phyloP scores from a whole-genome alignment of 2,888 invertebrate genomes.

The Dyspetes luteomarginatus region DNA sequence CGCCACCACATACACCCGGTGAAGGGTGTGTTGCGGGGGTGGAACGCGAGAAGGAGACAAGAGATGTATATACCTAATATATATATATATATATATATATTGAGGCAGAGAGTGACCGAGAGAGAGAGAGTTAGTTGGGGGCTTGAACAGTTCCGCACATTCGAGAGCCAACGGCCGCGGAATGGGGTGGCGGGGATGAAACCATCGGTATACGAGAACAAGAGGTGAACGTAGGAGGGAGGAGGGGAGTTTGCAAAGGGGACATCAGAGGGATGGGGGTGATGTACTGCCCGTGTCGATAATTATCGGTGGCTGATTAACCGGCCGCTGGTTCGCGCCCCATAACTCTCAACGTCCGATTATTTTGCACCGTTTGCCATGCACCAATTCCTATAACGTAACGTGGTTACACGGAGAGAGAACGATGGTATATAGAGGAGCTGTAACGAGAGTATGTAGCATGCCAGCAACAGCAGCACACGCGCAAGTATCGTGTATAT shows the following conservation, averaged over 20 bases:
- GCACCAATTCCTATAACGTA: constrained; percentile 80
- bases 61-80: constrained; percentile 8
- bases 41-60: constrained; percentile 43
- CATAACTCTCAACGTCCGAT: constrained; percentile 83
- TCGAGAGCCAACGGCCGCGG: constrained; percentile 49
- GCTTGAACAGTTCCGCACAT: constrained; percentile 49
- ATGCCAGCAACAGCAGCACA: constrained; percentile 3
- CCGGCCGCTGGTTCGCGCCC: constrained; percentile 83
- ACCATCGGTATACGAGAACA: constrained; percentile 65
- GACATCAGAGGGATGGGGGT: constrained; percentile 71
- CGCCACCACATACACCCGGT: constrained; percentile 44
- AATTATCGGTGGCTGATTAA: constrained; percentile 84
- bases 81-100: neutral
- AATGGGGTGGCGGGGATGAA: constrained; percentile 48
- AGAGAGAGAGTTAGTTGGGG: constrained; percentile 63
- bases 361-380: constrained; percentile 82
- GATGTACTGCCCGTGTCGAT: constrained; percentile 83
- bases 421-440: constrained; percentile 12
- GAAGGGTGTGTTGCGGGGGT: constrained; percentile 42
- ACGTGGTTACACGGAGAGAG: constrained; percentile 66
- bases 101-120: constrained; percentile 56
- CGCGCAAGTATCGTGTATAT: constrained; percentile 23
- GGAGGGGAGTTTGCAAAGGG: constrained; percentile 60
- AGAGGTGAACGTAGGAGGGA: constrained; percentile 56
- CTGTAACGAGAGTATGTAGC: constrained; percentile 19